These are phyloP conservation scores for Entomyzon cyanotis DNA, from an alignment of 2,113 vertebrate genomes.

Conservation along the genomic window DNA sequence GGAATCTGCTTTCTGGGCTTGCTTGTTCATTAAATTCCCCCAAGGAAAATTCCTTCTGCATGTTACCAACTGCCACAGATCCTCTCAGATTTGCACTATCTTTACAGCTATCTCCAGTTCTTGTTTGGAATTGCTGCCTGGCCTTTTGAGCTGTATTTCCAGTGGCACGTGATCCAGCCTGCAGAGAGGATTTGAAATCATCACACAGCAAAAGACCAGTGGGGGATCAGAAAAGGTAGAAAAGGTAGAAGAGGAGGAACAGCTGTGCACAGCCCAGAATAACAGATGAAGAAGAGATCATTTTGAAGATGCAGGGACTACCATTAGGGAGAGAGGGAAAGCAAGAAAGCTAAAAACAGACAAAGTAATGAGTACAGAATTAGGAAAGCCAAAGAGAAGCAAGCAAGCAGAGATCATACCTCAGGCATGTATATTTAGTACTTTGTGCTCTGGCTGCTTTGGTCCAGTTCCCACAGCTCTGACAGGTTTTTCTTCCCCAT, in stretches of 20 bases:
- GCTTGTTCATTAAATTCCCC: neutral
- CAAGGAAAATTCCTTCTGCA: neutral
- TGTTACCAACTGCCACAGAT: neutral
- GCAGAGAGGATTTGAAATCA: neutral
- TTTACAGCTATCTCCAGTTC: neutral
- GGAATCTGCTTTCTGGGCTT: neutral
- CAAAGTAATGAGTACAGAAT: neutral
- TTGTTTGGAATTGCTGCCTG: neutral
- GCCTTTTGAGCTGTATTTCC: neutral
- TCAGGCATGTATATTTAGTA: neutral
- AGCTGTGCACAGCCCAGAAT: neutral
- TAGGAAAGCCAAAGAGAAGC: neutral
- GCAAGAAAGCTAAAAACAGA: neutral
- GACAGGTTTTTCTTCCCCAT: neutral
- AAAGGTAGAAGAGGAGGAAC: neutral
- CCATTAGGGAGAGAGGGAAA: neutral
- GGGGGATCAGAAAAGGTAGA: neutral
- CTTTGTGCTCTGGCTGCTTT: neutral
- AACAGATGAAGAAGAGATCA: neutral
- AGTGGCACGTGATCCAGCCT: neutral
- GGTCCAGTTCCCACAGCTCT: neutral
- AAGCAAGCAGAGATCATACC: neutral
- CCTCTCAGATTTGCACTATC: neutral
- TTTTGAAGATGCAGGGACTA: neutral
- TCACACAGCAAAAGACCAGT: neutral